phyloP scores from a whole-genome alignment of 2,888 invertebrate genomes.

The Pristionchus japonicus region DNA sequence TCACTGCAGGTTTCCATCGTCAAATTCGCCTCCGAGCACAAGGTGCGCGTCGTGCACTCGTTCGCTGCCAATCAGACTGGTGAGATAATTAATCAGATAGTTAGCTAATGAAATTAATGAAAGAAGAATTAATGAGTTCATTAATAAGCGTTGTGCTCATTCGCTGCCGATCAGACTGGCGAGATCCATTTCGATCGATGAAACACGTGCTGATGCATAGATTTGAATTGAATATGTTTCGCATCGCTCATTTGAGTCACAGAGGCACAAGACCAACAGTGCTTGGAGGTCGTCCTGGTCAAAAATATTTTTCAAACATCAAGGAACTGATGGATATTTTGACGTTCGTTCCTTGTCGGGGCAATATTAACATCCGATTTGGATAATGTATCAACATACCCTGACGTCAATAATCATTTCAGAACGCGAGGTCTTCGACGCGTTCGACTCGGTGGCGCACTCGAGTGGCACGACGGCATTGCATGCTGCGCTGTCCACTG shows the following conservation, averaged over 20 bases:
- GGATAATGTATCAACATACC: background rate
- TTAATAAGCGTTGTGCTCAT: constrained; percentile 61
- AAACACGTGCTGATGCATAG: too few relatives aligned
- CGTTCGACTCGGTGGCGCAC: constrained; percentile 31
- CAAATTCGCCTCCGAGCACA: constrained; percentile 65
- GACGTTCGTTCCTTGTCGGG: too few relatives aligned
- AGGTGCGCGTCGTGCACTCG: constrained; percentile 60
- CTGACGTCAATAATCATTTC: background rate
- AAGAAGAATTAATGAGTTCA: too few relatives aligned
- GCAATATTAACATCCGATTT: too few relatives aligned
- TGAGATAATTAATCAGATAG: too few relatives aligned
- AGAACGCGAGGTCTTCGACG: constrained; percentile 37
- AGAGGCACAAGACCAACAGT: background rate
- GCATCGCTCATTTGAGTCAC: background rate
- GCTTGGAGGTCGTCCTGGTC: too few relatives aligned
- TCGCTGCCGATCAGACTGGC: constrained; percentile 51
- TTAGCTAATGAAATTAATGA: too few relatives aligned
- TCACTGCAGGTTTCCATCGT: constrained; percentile 54
- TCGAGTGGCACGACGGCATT: constrained; percentile 62
- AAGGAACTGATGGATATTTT: too few relatives aligned
- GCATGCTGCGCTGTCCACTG: constrained; percentile 59
- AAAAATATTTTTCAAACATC: too few relatives aligned
- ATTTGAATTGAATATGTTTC: background rate
- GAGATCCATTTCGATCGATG: too few relatives aligned
- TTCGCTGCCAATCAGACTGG: constrained; percentile 54